Percentiles rank a stretch among this genome's conserved stretches.
phyloP scores from a whole-genome alignment of 2,113 vertebrate species.

The Lagopus leucura region DNA sequence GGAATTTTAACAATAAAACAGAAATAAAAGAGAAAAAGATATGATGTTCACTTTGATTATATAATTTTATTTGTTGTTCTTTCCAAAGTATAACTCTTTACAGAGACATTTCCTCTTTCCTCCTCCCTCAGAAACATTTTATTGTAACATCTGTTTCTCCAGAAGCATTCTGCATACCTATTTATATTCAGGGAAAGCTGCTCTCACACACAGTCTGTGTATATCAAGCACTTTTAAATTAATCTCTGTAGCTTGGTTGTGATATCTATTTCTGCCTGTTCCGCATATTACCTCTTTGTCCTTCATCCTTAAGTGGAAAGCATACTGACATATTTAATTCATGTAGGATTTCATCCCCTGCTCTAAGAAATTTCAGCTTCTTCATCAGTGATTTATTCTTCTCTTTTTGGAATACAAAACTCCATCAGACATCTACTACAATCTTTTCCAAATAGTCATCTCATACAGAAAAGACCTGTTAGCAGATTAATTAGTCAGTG shows the following conservation, averaged over 20 bases:
- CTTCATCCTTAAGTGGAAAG: constrained; percentile 14
- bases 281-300: not conserved
- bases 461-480: not conserved
- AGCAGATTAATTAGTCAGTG: not conserved
- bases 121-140: not conserved
- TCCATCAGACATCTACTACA: not conserved
- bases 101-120: not conserved
- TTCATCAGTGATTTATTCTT: not conserved
- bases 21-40: not conserved
- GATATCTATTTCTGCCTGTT: not conserved
- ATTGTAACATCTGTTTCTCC: not conserved
- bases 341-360: not conserved
- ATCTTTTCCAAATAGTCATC: not conserved
- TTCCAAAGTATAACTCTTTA: not conserved
- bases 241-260: not conserved
- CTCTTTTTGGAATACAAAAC: not conserved
- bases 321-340: not conserved
- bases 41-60: not conserved
- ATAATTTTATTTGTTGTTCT: not conserved
- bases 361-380: not conserved
- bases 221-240: constrained; percentile 1
- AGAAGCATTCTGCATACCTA: not conserved
- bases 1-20: not conserved
- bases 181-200: not conserved
- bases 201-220: not conserved